A percentile compares a stretch with the other conserved stretches of the same genome.
Conservation (phyloP, 2,797 vertebrate genomes). For the Chaetodon trifasciatus region DNA sequence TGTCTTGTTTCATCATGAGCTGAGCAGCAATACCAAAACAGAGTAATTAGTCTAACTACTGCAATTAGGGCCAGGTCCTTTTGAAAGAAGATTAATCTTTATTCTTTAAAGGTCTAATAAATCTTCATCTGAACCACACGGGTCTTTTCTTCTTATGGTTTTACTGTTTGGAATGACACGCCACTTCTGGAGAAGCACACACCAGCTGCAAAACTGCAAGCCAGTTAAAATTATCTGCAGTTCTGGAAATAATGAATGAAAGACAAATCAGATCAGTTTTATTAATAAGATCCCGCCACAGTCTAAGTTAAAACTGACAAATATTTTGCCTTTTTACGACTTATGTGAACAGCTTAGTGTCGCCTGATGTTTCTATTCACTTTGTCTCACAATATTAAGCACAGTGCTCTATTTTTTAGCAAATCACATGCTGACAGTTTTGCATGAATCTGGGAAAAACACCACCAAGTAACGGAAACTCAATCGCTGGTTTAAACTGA, state of each 20-base stretch:
- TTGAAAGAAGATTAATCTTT: slow-evolving; percentile 43
- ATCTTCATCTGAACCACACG: slow-evolving; percentile 54
- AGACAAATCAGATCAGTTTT: slow-evolving; percentile 15
- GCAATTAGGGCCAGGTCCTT: slow-evolving; percentile 45
- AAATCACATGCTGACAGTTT: slow-evolving; percentile 37
- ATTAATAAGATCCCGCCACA: slow-evolving; percentile 6
- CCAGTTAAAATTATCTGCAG: slow-evolving; percentile 26
- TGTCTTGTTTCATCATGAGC: slow-evolving; percentile 34
- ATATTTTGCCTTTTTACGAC: slow-evolving; percentile 23
- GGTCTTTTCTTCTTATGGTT: slow-evolving; percentile 38
- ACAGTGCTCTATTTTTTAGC: neutral
- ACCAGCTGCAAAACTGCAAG: slow-evolving; percentile 7
- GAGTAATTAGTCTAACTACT: slow-evolving; percentile 47
- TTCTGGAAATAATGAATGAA: slow-evolving; percentile 25
- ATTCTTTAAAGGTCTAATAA: slow-evolving; percentile 61
- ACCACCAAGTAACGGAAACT: slow-evolving; percentile 38
- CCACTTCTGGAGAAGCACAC: slow-evolving; percentile 7
- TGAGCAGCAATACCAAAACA: slow-evolving; percentile 45
- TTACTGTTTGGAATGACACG: slow-evolving; percentile 26
- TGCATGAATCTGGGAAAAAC: slow-evolving; percentile 38
- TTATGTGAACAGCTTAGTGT: neutral
- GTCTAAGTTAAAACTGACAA: slow-evolving; percentile 28
- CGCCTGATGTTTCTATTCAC: slow-evolving; percentile 19
- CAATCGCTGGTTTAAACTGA: slow-evolving; percentile 38
- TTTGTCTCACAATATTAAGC: slow-evolving; percentile 3